Conservation (phyloP, 2,113 vertebrate genomes). For the Microtus richardsoni region DNA sequence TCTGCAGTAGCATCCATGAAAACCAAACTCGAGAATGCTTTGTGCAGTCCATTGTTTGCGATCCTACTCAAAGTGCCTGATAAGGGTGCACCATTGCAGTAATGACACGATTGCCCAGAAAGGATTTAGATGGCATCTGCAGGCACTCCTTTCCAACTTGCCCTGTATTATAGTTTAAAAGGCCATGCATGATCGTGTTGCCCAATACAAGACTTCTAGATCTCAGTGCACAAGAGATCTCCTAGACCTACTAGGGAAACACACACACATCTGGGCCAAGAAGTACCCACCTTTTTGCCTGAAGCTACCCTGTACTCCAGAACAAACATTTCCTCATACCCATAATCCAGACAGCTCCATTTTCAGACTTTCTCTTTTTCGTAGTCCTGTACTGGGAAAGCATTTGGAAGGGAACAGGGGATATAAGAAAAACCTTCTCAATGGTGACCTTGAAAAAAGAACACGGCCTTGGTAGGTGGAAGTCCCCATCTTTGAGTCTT, state of each 20-base stretch:
- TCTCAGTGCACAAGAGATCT: neutral
- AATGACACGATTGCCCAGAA: neutral
- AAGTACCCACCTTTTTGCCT: neutral
- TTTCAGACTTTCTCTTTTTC: neutral
- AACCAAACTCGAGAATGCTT: neutral
- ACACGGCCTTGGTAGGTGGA: accelerated
- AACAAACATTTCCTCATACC: neutral
- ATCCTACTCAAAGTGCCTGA: neutral
- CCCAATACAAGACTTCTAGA: neutral
- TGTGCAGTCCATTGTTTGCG: neutral
- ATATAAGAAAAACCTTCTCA: neutral
- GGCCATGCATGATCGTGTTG: accelerated
- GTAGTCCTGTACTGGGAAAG: neutral
- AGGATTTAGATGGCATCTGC: neutral
- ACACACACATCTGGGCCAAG: neutral
- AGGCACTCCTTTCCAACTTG: neutral
- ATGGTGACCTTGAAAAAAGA: neutral
- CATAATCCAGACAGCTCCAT: neutral
- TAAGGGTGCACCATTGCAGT: neutral
- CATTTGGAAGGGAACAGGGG: neutral
- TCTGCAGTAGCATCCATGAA: neutral
- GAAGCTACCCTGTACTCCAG: neutral
- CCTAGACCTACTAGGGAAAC: neutral
- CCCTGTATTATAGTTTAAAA: neutral
- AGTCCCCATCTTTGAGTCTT: neutral